Conservation (phyloP, 2,888 invertebrate genomes). For the Gari tellinella region DNA sequence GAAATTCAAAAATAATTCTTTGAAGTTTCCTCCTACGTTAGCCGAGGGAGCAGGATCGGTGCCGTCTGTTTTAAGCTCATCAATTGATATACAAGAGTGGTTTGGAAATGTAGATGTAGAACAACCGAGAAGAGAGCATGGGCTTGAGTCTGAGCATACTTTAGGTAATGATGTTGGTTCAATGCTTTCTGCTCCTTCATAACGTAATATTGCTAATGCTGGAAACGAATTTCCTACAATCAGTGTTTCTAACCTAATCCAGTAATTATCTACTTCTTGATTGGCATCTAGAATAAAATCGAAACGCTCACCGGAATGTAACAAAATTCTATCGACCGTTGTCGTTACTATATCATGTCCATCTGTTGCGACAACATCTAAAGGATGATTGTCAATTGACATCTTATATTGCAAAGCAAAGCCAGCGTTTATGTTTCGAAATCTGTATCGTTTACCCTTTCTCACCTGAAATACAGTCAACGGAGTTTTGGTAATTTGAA, state of each 20-base stretch:
- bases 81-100: conserved; percentile 51
- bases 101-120: conserved; percentile 44
- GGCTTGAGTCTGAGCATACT: conserved; percentile 46
- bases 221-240: conserved; percentile 32
- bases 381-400: conserved; percentile 69
- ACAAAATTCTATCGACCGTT: conserved; percentile 59
- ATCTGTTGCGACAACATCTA: conserved; percentile 70
- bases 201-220: conserved; percentile 64
- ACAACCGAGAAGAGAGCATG: conserved; percentile 66
- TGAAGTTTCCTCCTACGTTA: conserved; percentile 26
- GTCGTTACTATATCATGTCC: conserved; percentile 64
- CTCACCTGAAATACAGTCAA: conserved; percentile 54
- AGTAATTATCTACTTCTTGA: conserved; percentile 66
- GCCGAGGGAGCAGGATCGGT: conserved; percentile 24
- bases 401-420: conserved; percentile 64
- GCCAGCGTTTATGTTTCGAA: conserved; percentile 70
- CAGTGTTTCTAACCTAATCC: conserved; percentile 72
- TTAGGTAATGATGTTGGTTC: conserved; percentile 45
- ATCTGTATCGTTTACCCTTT: conserved; percentile 48
- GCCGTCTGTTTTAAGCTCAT: conserved; percentile 32
- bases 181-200: conserved; percentile 45
- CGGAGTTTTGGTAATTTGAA: conserved; percentile 47
- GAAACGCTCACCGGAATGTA: conserved; percentile 74
- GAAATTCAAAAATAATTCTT: conserved; percentile 72
- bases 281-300: conserved; percentile 72